Evolutionary conservation across 2,113 vertebrate species (phyloP), one percentile per base, ranked within the genome.

Genomic region (Ursus arctos): DNA sequence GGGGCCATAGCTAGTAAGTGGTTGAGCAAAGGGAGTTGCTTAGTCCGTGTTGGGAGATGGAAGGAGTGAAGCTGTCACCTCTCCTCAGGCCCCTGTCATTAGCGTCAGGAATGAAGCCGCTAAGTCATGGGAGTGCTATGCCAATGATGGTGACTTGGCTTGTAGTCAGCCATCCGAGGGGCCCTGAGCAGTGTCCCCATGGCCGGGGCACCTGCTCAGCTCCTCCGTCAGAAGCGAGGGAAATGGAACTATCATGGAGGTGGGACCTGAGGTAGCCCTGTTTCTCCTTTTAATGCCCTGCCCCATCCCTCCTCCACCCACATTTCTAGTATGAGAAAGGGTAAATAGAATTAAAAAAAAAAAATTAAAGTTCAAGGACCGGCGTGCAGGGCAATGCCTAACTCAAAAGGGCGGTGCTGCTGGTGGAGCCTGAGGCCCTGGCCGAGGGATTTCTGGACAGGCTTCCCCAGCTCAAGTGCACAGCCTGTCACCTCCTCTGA

Each of bases 51-150:
- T 63, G 33, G 43, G 28, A 79, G 80, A 12, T 19, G 4, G 51
- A 43, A 47, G 9, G 79, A n/a, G 28, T 69, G 76, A 79, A 28
- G 74, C 28, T 11, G 13, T 24, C 24, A 79, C 3, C 16, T 82
- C 36, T 74, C 40, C 28, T 92, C 47, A 40, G 61, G 53, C 36
- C 65, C 61, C 57, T 24, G 55, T 71, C 67, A 55, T 89, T 33
- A 80, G 94, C 40, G 49, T 31, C 83, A 85, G 95, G 91, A 92
- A 96, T 51, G 91, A 95, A 83, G 82, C 53, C 59, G 88, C 33
- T 4, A 7, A 31, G 71, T 72, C 88, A 82, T 5, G 0, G 22
- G 26, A 11, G 55, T 40, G 63, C n/a, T 69, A 76, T 49, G 77
- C 57, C 90, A 83, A 85, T 7, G 5, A 77, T 40, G 51, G n/a